Evolutionary conservation across 2,113 vertebrate genomes (phyloP).

Genomic region (Papio anubis): DNA sequence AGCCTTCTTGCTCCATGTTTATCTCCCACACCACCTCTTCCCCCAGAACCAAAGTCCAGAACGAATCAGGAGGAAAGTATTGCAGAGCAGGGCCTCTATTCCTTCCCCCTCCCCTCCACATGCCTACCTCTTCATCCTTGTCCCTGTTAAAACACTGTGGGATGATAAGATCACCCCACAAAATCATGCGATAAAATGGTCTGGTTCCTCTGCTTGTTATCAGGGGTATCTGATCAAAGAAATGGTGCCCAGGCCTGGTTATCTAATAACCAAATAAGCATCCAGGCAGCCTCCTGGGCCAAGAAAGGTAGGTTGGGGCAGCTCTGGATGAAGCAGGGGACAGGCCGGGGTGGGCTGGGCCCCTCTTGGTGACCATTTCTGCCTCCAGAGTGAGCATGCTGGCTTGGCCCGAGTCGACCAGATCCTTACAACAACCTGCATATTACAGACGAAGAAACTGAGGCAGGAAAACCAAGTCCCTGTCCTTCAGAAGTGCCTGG

Average conservation of each 20-base stretch:
- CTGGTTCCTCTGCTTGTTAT: conserved; percentile 50
- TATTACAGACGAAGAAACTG: not conserved
- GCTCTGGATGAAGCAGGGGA: not conserved
- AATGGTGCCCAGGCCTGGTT: not conserved
- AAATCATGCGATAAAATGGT: conserved; percentile 26
- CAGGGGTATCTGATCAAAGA: conserved; percentile 56
- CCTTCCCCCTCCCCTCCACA: not conserved
- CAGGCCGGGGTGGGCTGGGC: not conserved
- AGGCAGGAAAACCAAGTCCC: not conserved
- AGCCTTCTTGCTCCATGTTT: not conserved
- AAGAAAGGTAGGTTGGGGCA: not conserved
- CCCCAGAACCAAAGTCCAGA: not conserved
- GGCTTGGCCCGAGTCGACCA: not conserved
- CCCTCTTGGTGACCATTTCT: not conserved
- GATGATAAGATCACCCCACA: not conserved
- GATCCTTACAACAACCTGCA: not conserved
- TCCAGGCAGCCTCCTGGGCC: not conserved
- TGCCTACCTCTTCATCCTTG: not conserved
- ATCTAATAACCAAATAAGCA: conserved; percentile 49
- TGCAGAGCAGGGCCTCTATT: not conserved
- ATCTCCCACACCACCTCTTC: not conserved
- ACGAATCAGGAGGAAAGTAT: not conserved
- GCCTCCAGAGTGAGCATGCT: not conserved
- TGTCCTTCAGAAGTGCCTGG: not conserved
- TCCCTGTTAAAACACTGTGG: not conserved